Base-by-base conservation (phyloP, 2,888 invertebrate genomes). In the Rhopalosiphum nymphaeae region DNA sequence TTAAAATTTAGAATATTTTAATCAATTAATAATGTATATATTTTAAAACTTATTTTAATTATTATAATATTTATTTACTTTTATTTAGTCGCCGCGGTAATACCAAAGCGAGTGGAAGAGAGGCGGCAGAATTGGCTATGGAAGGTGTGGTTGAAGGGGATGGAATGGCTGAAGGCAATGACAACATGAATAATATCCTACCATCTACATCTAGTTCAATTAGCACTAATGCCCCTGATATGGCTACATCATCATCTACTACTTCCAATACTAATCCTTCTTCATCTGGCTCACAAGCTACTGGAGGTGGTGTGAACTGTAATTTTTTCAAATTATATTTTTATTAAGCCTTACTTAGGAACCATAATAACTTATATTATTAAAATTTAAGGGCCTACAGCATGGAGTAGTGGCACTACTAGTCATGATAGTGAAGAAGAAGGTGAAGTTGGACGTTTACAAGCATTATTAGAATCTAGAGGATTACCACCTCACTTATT, bases 401-500 rank as follows among this genome's bases (percentile, higher is more conserved):
- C 86, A 85, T 94, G 93, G 93, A 78, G 92, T 44, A 94, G 84
- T 56, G 91, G 94, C 2, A 92, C 93, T 88, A 92, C 92, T 88
- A 91, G 91, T 84, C 93, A 91, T 36, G 95, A 95, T 90, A 97
- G 97, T 57, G 98, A 98, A 95, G 99, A 99, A 96, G 99, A 99
- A 96, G 98, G 98, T 95, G 99, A 99, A 96, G 99, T 99, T 96
- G 99, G 99, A 84, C 97, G 99, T 91, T 97, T 99, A 94, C 99
- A 99, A 96, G 99, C 99, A 49, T 96, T 99, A 95, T 96, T 99
- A 92, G 99, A 99, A 96, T 98, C 99, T 29, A 97, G 99, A 95
- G 99, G 99, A 53, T 96, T 99, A 95, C 99, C 99, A n/a, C 99
- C 99, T 29, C 99, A 99, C 96, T 97, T 99, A 95, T 98, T 99